Percentiles rank a stretch among this genome's conserved stretches.
phyloP scores from a whole-genome alignment of 2,888 invertebrate species.

The Agrochola litura region DNA sequence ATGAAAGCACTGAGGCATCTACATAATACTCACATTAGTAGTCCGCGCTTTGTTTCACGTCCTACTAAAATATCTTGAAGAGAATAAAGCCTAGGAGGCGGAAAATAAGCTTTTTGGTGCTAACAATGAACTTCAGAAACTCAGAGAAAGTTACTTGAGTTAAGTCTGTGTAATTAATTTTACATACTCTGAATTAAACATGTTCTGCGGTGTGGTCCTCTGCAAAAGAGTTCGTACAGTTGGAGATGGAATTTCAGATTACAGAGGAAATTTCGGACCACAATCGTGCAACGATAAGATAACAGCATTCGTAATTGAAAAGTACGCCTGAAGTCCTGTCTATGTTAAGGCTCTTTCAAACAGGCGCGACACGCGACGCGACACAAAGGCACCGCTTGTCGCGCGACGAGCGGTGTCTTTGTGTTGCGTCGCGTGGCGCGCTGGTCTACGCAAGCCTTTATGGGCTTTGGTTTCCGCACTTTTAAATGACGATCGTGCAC shows the following conservation, averaged over 20 bases:
- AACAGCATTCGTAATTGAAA: conserved; percentile 27
- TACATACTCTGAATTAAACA: conserved; percentile 57
- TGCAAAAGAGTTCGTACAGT: conserved; percentile 6
- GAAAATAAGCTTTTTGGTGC: conserved; percentile 68
- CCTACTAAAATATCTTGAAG: conserved; percentile 65
- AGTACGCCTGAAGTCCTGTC: neutral
- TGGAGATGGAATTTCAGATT: conserved; percentile 38
- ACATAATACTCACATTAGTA: conserved; percentile 68
- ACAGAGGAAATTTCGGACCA: conserved; percentile 6
- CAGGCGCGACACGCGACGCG: too few relatives aligned
- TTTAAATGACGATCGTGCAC: too few relatives aligned
- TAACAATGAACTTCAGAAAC: conserved; percentile 61
- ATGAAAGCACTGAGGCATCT: conserved; percentile 64
- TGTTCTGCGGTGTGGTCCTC: conserved; percentile 21
- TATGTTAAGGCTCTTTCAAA: too few relatives aligned
- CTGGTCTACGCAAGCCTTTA: too few relatives aligned
- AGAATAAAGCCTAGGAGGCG: conserved; percentile 66
- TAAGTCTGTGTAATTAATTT: conserved; percentile 63
- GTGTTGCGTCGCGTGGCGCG: too few relatives aligned
- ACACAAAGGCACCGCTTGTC: too few relatives aligned
- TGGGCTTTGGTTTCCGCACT: too few relatives aligned
- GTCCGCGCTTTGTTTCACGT: conserved; percentile 64
- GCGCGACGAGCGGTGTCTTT: too few relatives aligned
- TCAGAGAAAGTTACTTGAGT: conserved; percentile 56
- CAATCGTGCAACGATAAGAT: conserved; percentile 22